Conservation (phyloP, 2,888 invertebrate species). For the Selenia dentaria region DNA sequence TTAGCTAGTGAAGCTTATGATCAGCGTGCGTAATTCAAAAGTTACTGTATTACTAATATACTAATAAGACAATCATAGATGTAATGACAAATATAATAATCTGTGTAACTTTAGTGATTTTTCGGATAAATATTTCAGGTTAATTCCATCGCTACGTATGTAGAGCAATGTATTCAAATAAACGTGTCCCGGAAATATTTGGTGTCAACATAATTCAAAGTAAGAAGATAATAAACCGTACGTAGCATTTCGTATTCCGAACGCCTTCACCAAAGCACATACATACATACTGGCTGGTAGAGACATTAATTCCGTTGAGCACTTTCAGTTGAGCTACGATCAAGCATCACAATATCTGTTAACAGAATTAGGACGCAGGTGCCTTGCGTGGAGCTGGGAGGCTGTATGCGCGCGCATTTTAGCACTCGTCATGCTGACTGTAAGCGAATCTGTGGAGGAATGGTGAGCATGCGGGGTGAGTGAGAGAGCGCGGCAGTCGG, state of each 20-base stretch:
- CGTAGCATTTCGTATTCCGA: constrained; percentile 11
- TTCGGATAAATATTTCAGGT: too few species aligned
- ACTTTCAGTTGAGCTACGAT: constrained; percentile 22
- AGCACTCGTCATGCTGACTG: not conserved
- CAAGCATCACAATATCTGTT: constrained; percentile 45
- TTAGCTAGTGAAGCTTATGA: too few species aligned
- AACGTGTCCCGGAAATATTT: not conserved
- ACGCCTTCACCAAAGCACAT: constrained; percentile 9
- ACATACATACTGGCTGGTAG: constrained; percentile 1
- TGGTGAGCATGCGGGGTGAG: too few species aligned
- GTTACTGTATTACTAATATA: too few species aligned
- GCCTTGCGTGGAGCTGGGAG: constrained; percentile 62
- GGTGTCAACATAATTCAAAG: not conserved
- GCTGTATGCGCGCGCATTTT: constrained; percentile 58
- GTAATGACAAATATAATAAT: too few species aligned
- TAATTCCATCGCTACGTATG: too few species aligned
- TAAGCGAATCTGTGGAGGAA: constrained; percentile 7
- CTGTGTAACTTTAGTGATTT: too few species aligned
- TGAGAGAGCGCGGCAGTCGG: constrained; percentile 69
- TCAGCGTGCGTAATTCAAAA: too few species aligned
- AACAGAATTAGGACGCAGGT: constrained; percentile 59
- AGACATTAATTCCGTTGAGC: constrained; percentile 23
- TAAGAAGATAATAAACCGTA: not conserved
- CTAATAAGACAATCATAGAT: too few species aligned
- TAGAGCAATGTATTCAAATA: too few species aligned